Evolutionary conservation across 2,797 vertebrate species (phyloP), one percentile per base, ranked within the genome.

Genomic region (Rachycentron canadum): DNA sequence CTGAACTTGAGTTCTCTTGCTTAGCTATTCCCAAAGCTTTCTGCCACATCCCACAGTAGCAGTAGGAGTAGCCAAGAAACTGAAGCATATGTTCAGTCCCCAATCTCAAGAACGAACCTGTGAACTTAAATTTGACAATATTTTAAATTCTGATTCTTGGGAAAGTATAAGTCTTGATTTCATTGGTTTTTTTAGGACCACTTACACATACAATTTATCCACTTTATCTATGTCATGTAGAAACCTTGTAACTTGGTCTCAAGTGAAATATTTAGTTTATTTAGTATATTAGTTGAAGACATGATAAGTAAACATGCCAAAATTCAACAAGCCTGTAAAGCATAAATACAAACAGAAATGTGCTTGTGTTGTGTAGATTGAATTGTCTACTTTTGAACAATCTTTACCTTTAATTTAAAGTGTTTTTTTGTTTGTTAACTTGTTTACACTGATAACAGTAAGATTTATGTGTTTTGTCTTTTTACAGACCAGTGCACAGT

Each of bases 401-500:
- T n/a, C 47, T 40, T 40, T 9, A 12, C 25, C 57, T 19, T n/a
- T 36, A 8, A 9, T 40, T 58, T 3, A 23, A 34, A 14, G 1
- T 61, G 8, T 19, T 9, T 57, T 43, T 38, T 45, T 45, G 9
- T 67, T 11, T 23, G 23, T 26, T 53, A 16, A 17, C n/a, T 26
- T n/a, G 16, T 10, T 10, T 6, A 4, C 38, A 17, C 6, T 26
- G 19, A 40, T 36, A 62, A 36, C 28, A 28, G 4, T 1, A 26
- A 25, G 5, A 43, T 34, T 30, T 38, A 25, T 45, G 3, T 62
- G 56, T 21, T 81, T 19, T 71, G 3, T 85, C 16, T 17, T 25
- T 94, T 90, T 67, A 32, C 90, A 99, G 98, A 99, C 85, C 95
- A 99, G 69, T 99, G 98, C 90, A 97, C 93, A 4, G 94, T 99